phyloP scores from a whole-genome alignment of 2,797 vertebrate species.

The Periophthalmus magnuspinnatus region DNA sequence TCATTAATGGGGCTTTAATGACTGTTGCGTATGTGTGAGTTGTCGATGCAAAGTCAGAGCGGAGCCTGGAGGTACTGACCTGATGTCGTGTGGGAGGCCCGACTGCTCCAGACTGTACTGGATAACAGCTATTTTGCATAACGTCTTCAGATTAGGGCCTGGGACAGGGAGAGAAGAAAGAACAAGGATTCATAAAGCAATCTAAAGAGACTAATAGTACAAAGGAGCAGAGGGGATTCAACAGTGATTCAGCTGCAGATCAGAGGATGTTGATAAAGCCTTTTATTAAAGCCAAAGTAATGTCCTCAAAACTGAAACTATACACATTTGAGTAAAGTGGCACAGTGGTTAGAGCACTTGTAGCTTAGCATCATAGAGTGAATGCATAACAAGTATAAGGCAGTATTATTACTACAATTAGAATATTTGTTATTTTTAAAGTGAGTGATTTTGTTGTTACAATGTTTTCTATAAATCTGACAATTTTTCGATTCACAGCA shows the following conservation, averaged over 20 bases:
- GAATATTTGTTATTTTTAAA: no score
- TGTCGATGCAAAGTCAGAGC: not conserved
- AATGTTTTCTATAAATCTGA: no score
- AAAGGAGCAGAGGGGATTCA: constrained; percentile 35
- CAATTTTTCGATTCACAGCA: no score
- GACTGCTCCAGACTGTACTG: constrained; percentile 97
- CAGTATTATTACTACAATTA: no score
- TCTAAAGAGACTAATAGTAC: constrained; percentile 22
- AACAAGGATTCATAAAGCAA: constrained; percentile 43
- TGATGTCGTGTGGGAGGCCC: constrained; percentile 96
- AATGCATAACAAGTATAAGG: no score
- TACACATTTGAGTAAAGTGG: no score
- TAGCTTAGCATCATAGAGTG: no score
- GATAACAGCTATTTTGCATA: constrained; percentile 98
- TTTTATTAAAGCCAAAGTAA: not conserved
- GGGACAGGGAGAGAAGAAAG: constrained; percentile 51
- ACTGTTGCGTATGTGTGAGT: not conserved
- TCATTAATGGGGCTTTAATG: constrained; percentile 41
- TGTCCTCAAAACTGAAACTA: not conserved
- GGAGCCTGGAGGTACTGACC: constrained; percentile 72
- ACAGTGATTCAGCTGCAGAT: constrained; percentile 12
- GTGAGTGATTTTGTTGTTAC: no score
- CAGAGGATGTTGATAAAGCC: constrained; percentile 20
- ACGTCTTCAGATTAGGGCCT: constrained; percentile 97
- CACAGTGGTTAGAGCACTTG: no score